These are phyloP conservation scores for Ommatoiulus sabulosus DNA, from an alignment of 2,888 invertebrate species.

Conservation along the genomic window DNA sequence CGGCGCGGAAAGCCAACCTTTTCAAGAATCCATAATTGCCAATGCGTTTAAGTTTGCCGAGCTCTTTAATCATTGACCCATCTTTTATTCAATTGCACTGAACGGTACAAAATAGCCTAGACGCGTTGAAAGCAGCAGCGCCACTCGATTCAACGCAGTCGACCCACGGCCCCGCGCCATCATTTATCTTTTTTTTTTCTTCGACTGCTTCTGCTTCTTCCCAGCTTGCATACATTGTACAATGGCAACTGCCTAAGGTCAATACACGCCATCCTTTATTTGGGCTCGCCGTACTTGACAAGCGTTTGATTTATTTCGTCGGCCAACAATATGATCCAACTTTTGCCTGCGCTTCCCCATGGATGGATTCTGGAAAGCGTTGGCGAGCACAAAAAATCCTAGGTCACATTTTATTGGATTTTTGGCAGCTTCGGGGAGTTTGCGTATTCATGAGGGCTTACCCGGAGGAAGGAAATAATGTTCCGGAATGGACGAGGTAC, in stretches of 20 bases:
- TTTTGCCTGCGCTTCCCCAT: background rate
- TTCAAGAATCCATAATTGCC: constrained; percentile 31
- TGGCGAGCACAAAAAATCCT: background rate
- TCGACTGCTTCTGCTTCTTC: background rate
- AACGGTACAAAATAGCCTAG: background rate
- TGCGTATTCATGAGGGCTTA: constrained; percentile 32
- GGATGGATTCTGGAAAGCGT: background rate
- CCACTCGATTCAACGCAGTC: background rate
- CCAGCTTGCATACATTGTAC: constrained; percentile 37
- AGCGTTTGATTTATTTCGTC: constrained; percentile 40
- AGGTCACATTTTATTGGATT: constrained; percentile 31
- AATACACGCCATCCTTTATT: constrained; percentile 1
- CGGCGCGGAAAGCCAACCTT: background rate
- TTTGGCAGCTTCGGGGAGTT: constrained; percentile 28
- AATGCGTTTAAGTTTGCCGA: constrained; percentile 16
- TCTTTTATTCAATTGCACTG: constrained; percentile 18
- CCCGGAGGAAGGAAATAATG: background rate
- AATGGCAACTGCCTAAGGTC: constrained; percentile 39
- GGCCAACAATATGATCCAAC: constrained; percentile 35
- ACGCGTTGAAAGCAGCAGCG: background rate
- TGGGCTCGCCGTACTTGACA: background rate
- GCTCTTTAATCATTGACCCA: constrained; percentile 43
- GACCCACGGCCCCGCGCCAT: background rate
- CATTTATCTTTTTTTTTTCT: background rate
- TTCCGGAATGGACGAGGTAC: background rate